A percentile compares a stretch with the other conserved stretches of the same genome.
phyloP scores from a whole-genome alignment of 2,797 vertebrate genomes.

The Enteromius thamalakanensis region DNA sequence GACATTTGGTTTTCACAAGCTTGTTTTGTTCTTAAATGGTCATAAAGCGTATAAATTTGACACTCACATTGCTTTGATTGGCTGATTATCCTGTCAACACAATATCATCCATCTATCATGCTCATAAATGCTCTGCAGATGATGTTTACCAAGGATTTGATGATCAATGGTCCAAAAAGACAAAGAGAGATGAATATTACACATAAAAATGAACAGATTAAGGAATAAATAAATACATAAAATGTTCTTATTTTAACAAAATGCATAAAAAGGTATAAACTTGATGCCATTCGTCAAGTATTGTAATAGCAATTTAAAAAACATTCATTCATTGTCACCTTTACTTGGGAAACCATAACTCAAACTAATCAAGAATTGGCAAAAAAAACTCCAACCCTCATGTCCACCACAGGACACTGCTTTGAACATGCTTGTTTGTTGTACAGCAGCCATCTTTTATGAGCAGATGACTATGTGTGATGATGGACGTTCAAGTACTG shows the following conservation, averaged over 20 bases:
- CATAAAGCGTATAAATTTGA: not conserved
- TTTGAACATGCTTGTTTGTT: conserved; percentile 7
- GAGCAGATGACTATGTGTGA: conserved; percentile 41
- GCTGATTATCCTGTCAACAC: not conserved
- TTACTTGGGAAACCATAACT: not conserved
- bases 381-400: not conserved
- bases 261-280: not conserved
- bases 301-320: not conserved
- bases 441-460: conserved; percentile 39
- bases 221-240: no score
- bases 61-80: not conserved
- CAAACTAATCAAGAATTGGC: not conserved
- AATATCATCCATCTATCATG: not conserved
- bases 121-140: not conserved
- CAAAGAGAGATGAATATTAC: no score
- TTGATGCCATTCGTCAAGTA: not conserved
- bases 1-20: not conserved
- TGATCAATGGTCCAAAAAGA: not conserved
- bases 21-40: not conserved
- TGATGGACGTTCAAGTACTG: conserved; percentile 41
- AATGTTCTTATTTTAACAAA: no score
- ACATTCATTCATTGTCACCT: not conserved
- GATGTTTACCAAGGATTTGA: not conserved
- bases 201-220: no score
- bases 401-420: not conserved